Base-by-base conservation (phyloP, 2,113 vertebrate species). In the Nycticryphes semicollaris region DNA sequence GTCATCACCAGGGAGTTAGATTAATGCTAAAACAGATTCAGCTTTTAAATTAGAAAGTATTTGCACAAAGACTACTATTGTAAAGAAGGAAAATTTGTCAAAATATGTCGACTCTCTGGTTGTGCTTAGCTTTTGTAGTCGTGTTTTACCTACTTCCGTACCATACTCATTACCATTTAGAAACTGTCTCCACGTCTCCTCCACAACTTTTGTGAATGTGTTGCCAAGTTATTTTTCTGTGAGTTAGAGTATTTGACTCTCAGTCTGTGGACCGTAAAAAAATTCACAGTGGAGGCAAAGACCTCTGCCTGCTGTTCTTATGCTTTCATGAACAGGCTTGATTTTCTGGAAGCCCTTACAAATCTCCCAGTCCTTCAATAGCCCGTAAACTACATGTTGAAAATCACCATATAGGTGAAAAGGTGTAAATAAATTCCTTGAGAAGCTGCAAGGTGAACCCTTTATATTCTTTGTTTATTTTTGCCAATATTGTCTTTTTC, bases 101-200 rank as follows among this genome's bases (percentile, higher is more conserved):
- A 87, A 90, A 73, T 67, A 31, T 25, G 4, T 63, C 3, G 63
- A 60, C 20, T 68, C 20, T 85, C 8, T 10, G 18, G 9, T 7
- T 62, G 6, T 24, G 8, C 9, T 94, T 45, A 81, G 25, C 7
- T 91, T 85, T 84, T 84, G 15, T 13, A 56, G 23, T 14, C 2
- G 1, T 62, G 12, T 54, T 93, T 92, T 84, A 35, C 24, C 14
- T 73, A 37, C 28, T 39, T 84, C 15, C 6, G 33, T 30, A 37
- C 11, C 0, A 0, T 70, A 39, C 7, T 50, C 35, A 30, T 54
- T 30, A 48, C 22, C 51, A 47, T 31, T 53, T 50, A 70, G 33
- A 90, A 93, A 77, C 3, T 41, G 59, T 16, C 10, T 88, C 12
- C n/a, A 47, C 1, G 0, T 63, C 33, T 23, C 73, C 59, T 37